A percentile compares a stretch with the other conserved stretches of the same genome.
Evolutionary conservation across 2,888 invertebrate species (phyloP).

Genomic region (Pollenia amentaria): DNA sequence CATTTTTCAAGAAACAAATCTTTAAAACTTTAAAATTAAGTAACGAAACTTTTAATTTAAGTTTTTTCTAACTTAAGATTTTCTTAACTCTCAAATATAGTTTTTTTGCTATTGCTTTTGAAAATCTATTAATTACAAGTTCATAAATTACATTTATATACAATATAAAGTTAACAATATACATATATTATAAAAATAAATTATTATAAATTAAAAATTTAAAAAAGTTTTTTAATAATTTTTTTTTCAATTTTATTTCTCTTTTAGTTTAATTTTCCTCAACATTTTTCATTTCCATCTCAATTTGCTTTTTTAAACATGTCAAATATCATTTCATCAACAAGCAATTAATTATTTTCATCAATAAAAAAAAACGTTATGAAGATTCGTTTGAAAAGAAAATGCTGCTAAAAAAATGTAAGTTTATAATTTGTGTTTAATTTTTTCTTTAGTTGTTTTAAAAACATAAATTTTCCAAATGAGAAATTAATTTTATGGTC

Average conservation of each 20-base stretch:
- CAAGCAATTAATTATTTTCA: slow-evolving; percentile 13
- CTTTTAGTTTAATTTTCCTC: neutral
- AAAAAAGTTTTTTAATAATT: too few species aligned
- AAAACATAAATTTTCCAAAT: too few species aligned
- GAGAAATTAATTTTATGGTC: too few species aligned
- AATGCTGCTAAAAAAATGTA: neutral
- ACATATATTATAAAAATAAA: neutral
- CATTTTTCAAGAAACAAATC: too few species aligned
- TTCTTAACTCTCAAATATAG: neutral
- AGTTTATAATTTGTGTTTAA: neutral
- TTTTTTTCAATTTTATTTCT: neutral
- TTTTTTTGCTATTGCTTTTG: slow-evolving; percentile 25
- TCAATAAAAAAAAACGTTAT: neutral
- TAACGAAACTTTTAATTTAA: too few species aligned
- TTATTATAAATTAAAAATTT: too few species aligned
- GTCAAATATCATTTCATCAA: neutral
- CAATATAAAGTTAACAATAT: neutral
- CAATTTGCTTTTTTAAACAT: neutral
- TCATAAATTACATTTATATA: neutral
- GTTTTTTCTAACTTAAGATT: too few species aligned
- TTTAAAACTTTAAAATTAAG: too few species aligned
- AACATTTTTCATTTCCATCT: neutral
- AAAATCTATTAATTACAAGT: neutral
- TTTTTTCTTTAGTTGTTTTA: too few species aligned
- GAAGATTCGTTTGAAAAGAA: too few species aligned